These are phyloP conservation scores for Eubucco bourcierii DNA, from an alignment of 2,113 vertebrate genomes.

Conservation along the genomic window DNA sequence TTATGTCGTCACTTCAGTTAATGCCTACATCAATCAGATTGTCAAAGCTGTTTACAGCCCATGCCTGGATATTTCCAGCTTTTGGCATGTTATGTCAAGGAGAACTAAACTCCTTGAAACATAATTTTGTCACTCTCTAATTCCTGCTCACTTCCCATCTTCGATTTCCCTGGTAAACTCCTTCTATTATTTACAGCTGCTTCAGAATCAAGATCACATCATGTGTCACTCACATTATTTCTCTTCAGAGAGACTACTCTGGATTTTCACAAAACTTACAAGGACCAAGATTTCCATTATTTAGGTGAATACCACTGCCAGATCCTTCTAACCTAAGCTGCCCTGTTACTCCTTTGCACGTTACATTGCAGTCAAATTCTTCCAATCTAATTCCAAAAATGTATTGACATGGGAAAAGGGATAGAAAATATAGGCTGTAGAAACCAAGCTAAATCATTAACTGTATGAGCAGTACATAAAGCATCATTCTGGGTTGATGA, in stretches of 20 bases:
- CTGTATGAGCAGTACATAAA: too few relatives aligned
- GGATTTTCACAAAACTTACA: neutral
- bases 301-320: neutral
- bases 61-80: constrained; percentile 14
- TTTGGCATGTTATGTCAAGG: constrained; percentile 34
- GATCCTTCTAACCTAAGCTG: neutral
- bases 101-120: neutral
- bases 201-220: neutral
- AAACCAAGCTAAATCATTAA: too few relatives aligned
- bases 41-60: constrained; percentile 43
- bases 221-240: neutral
- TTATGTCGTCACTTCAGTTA: neutral
- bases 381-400: neutral
- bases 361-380: neutral
- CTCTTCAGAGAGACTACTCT: neutral
- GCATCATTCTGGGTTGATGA: too few relatives aligned
- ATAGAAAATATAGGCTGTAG: too few relatives aligned
- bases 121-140: neutral
- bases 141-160: neutral
- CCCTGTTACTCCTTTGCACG: neutral
- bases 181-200: neutral
- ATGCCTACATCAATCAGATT: constrained; percentile 47
- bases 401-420: too few relatives aligned
- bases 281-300: neutral
- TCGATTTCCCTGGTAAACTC: neutral